Percentiles rank a stretch among this genome's conserved stretches.
phyloP scores from a whole-genome alignment of 2,113 vertebrate genomes.

The Toxotes chatareus region DNA sequence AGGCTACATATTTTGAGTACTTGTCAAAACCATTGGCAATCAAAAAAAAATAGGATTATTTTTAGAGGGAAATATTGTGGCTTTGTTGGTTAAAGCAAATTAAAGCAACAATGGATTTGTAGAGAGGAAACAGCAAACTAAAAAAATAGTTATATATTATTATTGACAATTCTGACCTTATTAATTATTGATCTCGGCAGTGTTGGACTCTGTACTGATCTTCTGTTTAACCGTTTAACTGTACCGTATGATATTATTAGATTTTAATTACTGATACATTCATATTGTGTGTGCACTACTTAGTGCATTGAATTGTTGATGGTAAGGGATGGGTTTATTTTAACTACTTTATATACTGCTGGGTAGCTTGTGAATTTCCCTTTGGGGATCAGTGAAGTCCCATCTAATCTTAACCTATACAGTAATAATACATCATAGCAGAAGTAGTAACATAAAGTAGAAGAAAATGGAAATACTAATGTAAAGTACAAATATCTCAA shows the following conservation, averaged over 20 bases:
- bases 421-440: not conserved
- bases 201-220: not conserved
- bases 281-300: not conserved
- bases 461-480: not conserved
- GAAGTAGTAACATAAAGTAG: not conserved
- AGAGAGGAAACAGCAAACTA: not conserved
- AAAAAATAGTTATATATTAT: not conserved
- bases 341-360: not conserved
- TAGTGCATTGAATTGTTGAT: not conserved
- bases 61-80: constrained; percentile 1
- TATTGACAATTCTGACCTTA: not conserved
- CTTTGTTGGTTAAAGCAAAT: not conserved
- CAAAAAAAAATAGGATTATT: not conserved
- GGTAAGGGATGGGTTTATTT: no score
- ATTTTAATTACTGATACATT: not conserved
- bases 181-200: not conserved
- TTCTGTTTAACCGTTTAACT: not conserved
- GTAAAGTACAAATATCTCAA: not conserved
- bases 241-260: no score
- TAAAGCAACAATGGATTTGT: not conserved
- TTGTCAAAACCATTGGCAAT: not conserved
- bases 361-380: not conserved
- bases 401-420: no score
- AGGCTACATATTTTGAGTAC: constrained; percentile 5
- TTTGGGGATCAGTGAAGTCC: not conserved